These are phyloP conservation scores for Zelleria hepariella DNA, from an alignment of 2,888 invertebrate genomes.

Conservation along the genomic window DNA sequence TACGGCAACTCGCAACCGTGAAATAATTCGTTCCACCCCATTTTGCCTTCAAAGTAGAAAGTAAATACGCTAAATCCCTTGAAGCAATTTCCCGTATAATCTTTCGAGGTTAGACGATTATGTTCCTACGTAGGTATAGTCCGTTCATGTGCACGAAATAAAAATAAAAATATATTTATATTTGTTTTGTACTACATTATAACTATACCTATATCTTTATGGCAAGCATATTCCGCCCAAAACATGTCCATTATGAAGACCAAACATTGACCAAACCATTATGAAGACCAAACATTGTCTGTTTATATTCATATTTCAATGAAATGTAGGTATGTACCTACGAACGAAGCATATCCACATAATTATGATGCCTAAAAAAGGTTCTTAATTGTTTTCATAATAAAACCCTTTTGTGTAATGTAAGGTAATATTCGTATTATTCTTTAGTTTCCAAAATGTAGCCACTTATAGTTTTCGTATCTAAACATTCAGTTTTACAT, in stretches of 20 bases:
- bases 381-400: background rate
- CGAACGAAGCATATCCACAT: no score
- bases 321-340: background rate
- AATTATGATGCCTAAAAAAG: background rate
- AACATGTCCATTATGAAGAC: no score
- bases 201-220: no score
- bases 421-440: background rate
- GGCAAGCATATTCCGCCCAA: no score
- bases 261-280: no score
- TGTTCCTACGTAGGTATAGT: no score
- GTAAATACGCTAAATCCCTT: background rate
- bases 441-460: background rate
- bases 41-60: background rate
- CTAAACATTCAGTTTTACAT: conserved; percentile 48
- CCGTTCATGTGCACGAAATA: no score
- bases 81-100: background rate
- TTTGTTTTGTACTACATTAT: no score
- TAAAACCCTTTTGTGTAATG: background rate
- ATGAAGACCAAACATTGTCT: no score
- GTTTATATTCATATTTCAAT: no score
- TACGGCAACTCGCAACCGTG: background rate
- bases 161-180: no score
- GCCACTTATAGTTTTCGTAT: conserved; percentile 15
- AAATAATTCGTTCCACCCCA: background rate
- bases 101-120: background rate